Evolutionary conservation across 1,140 invertebrate genomes (phyloP).

Genomic region (Bombyx mandarina): DNA sequence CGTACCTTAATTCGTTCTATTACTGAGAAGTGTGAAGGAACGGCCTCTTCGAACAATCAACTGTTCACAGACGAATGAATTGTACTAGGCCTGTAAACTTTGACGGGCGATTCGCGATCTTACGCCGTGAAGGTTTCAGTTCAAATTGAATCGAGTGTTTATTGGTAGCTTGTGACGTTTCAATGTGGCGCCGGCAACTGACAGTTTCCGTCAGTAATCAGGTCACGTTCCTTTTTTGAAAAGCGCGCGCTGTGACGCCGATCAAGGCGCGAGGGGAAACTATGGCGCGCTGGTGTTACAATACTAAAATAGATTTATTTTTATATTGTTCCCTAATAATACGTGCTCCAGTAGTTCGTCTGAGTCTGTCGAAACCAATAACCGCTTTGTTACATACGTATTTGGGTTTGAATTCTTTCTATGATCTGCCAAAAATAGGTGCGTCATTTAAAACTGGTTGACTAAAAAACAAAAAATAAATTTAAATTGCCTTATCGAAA

Average conservation of each 20-base stretch:
- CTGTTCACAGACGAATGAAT: constrained; percentile 27
- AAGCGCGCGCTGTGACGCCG: constrained; percentile 19
- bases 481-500: too few relatives aligned
- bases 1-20: constrained; percentile 28
- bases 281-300: not conserved
- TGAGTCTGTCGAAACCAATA: too few relatives aligned
- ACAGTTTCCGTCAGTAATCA: constrained; percentile 66
- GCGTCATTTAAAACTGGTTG: too few relatives aligned
- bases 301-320: too few relatives aligned
- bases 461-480: too few relatives aligned
- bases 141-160: constrained; percentile 12
- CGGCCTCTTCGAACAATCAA: constrained; percentile 35
- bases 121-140: constrained; percentile 23
- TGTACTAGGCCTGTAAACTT: constrained; percentile 14
- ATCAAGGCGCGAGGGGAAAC: constrained; percentile 13
- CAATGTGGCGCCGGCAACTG: constrained; percentile 38
- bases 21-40: constrained; percentile 34
- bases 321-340: too few relatives aligned
- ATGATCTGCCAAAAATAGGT: too few relatives aligned
- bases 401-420: too few relatives aligned
- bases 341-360: too few relatives aligned
- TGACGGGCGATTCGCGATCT: constrained; percentile 16
- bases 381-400: too few relatives aligned
- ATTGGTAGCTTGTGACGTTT: constrained; percentile 40
- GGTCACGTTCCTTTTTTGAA: constrained; percentile 66